Evolutionary conservation across 2,888 invertebrate genomes (phyloP), one percentile per base, ranked within the genome.

Genomic region (Tetrapedia diversipes): DNA sequence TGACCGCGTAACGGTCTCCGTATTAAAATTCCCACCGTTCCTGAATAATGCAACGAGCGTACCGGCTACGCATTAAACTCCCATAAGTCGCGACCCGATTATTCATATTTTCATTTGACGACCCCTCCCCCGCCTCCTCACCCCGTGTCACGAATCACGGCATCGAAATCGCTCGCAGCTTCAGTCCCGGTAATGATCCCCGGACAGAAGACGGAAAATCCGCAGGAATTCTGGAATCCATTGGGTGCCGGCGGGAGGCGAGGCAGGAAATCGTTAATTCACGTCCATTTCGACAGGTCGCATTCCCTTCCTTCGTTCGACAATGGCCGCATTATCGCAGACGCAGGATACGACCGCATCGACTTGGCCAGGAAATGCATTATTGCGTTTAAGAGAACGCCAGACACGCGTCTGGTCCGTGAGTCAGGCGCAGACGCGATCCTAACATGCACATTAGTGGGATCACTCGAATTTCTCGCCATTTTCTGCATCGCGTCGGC

Each of bases 391-490:
- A 77, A 74, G 70, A 70, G 82, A 83, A 83, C 82, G 66, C 68
- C 77, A 77, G 80, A 80, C 75, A 80, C 72, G 77, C 80, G 77
- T 73, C 80, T 78, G 69, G 72, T 63, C 72, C 77, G 69, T 74
- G 53, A n/a, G 71, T 51, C 72, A 69, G 54, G 47, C 59, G 60
- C 79, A 72, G 79, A 79, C 57, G 65, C 73, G 78, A 75, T 70
- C 64, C 79, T 77, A 72, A 75, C 71, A 69, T 61, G 72, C 76
- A 72, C 83, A 85, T 85, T 83, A 83, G 77, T 75, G 79, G 66
- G 74, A 84, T 83, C 81, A 79, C 83, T 85, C 77, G 68, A 83
- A 76, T 81, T 84, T 83, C 80, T 68, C 79, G 75, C 47, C 47
- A 49, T 77, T 60, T 49, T 76, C n/a, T n/a, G n/a, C n/a, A n/a